Percentiles rank a stretch among this genome's conserved stretches.
Conservation (phyloP, 1,140 invertebrate genomes). For the Euura lappo region DNA sequence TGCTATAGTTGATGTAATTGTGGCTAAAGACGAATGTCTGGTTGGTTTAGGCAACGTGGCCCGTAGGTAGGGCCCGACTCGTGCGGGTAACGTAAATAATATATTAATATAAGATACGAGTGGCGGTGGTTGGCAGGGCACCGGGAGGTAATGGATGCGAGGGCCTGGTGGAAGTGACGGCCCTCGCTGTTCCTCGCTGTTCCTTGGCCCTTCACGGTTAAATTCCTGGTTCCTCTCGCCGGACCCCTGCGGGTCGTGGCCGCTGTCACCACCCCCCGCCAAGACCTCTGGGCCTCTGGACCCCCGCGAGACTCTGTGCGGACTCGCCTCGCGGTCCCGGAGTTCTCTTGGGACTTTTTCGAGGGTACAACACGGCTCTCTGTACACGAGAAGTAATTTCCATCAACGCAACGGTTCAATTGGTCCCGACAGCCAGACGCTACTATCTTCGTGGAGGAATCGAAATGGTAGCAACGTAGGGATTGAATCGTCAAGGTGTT, state of each 20-base stretch:
- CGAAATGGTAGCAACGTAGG: no score
- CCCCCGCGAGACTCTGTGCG: neutral
- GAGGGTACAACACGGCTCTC: no score
- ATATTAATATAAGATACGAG: constrained; percentile 59
- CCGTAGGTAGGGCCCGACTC: neutral
- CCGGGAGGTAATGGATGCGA: constrained; percentile 60
- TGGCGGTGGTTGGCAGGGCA: constrained; percentile 53
- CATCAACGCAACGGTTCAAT: neutral
- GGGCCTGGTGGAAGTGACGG: constrained; percentile 56
- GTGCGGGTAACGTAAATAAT: constrained; percentile 48
- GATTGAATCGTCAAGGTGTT: no score
- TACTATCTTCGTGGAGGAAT: no score
- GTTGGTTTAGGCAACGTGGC: no score
- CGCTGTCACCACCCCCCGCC: constrained; percentile 58
- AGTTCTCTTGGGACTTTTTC: neutral
- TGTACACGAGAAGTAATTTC: no score
- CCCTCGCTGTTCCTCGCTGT: constrained; percentile 45
- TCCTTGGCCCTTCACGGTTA: constrained; percentile 59
- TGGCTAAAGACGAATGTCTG: no score
- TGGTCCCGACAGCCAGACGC: neutral
- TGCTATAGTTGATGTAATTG: no score
- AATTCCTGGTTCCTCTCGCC: constrained; percentile 53
- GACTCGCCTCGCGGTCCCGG: neutral
- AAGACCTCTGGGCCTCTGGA: constrained; percentile 35
- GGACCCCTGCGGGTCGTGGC: constrained; percentile 51